These are phyloP conservation scores for Oncorhynchus kisutch DNA, from an alignment of 2,113 vertebrate genomes.

Conservation along the genomic window DNA sequence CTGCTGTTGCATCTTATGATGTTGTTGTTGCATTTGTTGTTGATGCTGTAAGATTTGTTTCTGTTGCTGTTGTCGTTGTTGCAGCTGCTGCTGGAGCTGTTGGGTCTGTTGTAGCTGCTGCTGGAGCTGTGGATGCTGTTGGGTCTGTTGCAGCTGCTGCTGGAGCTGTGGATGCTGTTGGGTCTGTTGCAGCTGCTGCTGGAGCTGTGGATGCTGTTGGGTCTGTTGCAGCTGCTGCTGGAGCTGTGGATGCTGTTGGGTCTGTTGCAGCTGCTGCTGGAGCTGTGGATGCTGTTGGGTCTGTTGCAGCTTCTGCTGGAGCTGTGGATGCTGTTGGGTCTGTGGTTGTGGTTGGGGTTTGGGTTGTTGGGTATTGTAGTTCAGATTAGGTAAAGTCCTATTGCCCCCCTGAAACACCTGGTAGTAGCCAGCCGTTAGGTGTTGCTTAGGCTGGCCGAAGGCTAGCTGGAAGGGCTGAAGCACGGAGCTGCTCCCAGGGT, in stretches of 20 bases:
- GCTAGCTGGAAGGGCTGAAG: slow-evolving; percentile 94
- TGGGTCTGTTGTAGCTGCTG: slow-evolving; percentile 39
- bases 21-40: slow-evolving; percentile 75
- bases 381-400: slow-evolving; percentile 71
- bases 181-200: slow-evolving; percentile 18
- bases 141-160: slow-evolving; percentile 31
- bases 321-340: slow-evolving; percentile 77
- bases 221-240: not conserved
- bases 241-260: slow-evolving; percentile 66
- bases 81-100: slow-evolving; percentile 66
- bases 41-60: slow-evolving; percentile 77
- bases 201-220: slow-evolving; percentile 42
- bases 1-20: slow-evolving; percentile 73
- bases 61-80: slow-evolving; percentile 61
- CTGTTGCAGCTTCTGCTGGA: slow-evolving; percentile 44
- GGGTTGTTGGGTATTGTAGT: slow-evolving; percentile 62
- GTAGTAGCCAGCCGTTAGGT: slow-evolving; percentile 77
- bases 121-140: slow-evolving; percentile 64
- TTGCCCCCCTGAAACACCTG: slow-evolving; percentile 82
- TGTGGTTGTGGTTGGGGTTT: slow-evolving; percentile 64
- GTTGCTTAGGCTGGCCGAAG: slow-evolving; percentile 90
- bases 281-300: slow-evolving; percentile 54
- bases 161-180: slow-evolving; percentile 71
- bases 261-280: too few species aligned
- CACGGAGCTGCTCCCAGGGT: slow-evolving; percentile 73